phyloP scores from a whole-genome alignment of 2,113 vertebrate species.

The Labeo rohita region DNA sequence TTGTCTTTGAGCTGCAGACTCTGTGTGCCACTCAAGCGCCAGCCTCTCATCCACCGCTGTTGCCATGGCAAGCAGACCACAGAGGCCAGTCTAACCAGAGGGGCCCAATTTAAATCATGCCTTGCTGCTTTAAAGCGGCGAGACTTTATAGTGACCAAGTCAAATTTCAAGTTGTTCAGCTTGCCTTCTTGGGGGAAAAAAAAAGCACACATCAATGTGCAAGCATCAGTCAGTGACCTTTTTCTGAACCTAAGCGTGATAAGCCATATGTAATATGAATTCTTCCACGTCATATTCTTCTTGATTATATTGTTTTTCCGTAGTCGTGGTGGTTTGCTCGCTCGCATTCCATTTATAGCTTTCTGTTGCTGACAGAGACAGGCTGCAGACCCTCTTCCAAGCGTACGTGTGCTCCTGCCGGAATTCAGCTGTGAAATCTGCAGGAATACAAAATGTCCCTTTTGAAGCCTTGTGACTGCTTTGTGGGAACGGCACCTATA shows the following conservation, averaged over 20 bases:
- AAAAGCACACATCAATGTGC: background rate
- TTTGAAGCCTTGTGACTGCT: slow-evolving; percentile 27
- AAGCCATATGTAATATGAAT: background rate
- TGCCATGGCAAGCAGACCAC: slow-evolving; percentile 57
- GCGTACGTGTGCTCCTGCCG: slow-evolving; percentile 1
- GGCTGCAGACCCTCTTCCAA: slow-evolving; percentile 33
- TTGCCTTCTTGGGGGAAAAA: background rate
- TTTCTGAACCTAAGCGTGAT: background rate
- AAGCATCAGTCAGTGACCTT: background rate
- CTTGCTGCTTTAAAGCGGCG: background rate
- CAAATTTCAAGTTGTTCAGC: background rate
- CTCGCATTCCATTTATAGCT: slow-evolving; percentile 41
- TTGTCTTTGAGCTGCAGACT: slow-evolving; percentile 34
- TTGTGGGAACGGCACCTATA: slow-evolving; percentile 26
- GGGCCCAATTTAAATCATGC: slow-evolving; percentile 46
- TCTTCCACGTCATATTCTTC: background rate
- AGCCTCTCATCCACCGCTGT: slow-evolving; percentile 49
- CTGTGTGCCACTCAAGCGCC: slow-evolving; percentile 40
- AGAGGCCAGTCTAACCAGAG: slow-evolving; percentile 50
- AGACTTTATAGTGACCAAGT: slow-evolving; percentile 3
- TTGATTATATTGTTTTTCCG: background rate
- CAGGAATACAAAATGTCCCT: slow-evolving; percentile 29
- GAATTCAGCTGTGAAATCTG: slow-evolving; percentile 24
- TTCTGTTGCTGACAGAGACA: slow-evolving; percentile 39
- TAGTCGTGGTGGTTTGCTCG: slow-evolving; percentile 1